phyloP scores from a whole-genome alignment of 2,797 vertebrate species.

The Melanotaenia pygmaea region DNA sequence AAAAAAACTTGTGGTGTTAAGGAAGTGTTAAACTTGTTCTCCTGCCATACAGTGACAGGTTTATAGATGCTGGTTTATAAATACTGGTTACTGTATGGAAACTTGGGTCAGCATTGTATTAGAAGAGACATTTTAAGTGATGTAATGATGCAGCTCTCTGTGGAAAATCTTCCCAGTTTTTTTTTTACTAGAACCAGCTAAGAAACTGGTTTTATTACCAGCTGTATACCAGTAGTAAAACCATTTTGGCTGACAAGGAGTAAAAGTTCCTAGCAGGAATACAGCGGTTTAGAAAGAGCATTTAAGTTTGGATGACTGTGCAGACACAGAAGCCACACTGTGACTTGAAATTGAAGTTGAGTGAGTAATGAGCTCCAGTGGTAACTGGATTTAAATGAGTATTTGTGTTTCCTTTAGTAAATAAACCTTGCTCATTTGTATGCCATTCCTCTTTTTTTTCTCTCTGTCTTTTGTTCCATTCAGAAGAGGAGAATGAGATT shows the following conservation, averaged over 20 bases:
- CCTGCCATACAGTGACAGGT: no score
- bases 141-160: no score
- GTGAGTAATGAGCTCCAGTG: not conserved
- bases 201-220: no score
- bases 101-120: no score
- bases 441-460: constrained; percentile 18
- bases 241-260: not conserved
- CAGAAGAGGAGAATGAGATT: constrained; percentile 52
- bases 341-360: not conserved
- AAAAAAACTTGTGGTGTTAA: no score
- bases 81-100: no score
- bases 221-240: no score
- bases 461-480: constrained; percentile 35
- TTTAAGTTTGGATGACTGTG: not conserved
- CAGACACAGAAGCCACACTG: not conserved
- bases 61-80: no score
- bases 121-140: no score
- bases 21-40: no score
- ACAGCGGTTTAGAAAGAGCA: not conserved
- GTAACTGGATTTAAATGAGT: not conserved
- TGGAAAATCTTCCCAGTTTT: no score
- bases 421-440: constrained; percentile 18
- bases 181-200: no score
- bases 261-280: not conserved
- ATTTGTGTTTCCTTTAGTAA: not conserved